Conservation (phyloP, 2,888 invertebrate species). For the Nudaria mundana region DNA sequence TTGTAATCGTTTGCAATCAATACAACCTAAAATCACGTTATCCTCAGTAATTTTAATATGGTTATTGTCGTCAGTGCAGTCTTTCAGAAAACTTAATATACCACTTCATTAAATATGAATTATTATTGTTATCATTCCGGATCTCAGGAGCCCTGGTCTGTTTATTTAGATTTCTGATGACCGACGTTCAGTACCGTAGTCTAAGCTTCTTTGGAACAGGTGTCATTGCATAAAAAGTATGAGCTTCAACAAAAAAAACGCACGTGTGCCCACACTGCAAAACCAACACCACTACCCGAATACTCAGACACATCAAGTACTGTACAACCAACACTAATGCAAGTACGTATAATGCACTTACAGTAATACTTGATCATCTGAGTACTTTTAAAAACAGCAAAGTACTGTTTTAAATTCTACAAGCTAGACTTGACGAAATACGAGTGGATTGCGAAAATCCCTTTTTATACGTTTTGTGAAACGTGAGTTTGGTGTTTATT, state of each 20-base stretch:
- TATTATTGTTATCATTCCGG: too few relatives aligned
- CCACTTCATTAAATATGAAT: too few relatives aligned
- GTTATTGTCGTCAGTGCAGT: too few relatives aligned
- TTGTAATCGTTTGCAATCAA: too few relatives aligned
- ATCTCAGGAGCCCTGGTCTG: too few relatives aligned
- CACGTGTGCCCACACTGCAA: constrained; percentile 10
- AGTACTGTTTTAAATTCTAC: constrained; percentile 26
- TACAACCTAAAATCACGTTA: too few relatives aligned
- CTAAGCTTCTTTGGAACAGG: too few relatives aligned
- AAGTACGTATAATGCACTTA: constrained; percentile 13
- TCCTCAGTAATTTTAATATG: too few relatives aligned
- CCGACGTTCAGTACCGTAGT: too few relatives aligned
- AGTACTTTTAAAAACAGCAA: constrained; percentile 3
- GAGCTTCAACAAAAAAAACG: not conserved
- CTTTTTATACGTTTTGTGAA: constrained; percentile 29
- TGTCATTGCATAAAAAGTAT: not conserved
- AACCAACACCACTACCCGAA: constrained; percentile 17
- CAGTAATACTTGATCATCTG: not conserved
- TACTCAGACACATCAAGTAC: constrained; percentile 45
- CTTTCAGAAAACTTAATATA: too few relatives aligned
- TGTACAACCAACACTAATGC: constrained; percentile 23
- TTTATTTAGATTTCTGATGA: too few relatives aligned
- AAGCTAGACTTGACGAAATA: constrained; percentile 41
- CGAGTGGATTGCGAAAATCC: constrained; percentile 39
- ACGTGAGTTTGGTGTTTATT: constrained; percentile 44